Percentiles rank a stretch among this genome's conserved stretches.
These are phyloP conservation scores for Etheostoma cragini DNA, from an alignment of 2,113 vertebrate species.

Conservation along the genomic window DNA sequence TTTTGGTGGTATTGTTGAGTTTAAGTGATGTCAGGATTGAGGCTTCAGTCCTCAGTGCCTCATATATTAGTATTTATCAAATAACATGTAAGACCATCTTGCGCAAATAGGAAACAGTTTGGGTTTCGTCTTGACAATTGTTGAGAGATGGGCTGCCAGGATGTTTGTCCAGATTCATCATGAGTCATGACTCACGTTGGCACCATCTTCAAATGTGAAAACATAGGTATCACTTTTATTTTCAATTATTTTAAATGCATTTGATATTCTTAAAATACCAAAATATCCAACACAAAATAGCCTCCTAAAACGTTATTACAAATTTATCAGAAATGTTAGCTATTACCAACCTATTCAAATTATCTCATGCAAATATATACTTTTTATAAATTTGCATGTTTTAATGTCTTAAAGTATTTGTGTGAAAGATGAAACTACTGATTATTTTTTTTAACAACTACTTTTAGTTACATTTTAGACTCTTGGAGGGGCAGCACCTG, in stretches of 20 bases:
- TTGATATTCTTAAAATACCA: conserved; percentile 14
- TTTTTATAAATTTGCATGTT: conserved; percentile 43
- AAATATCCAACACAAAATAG: conserved; percentile 37
- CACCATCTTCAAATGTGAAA: conserved; percentile 52
- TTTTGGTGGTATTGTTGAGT: conserved; percentile 13
- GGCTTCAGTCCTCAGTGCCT: conserved; percentile 23
- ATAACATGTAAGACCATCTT: conserved; percentile 5
- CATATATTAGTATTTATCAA: conserved; percentile 42
- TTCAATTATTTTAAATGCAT: conserved; percentile 17
- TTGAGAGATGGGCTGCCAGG: conserved; percentile 10
- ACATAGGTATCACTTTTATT: conserved; percentile 32
- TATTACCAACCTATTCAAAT: conserved; percentile 19
- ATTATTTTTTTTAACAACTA: conserved; percentile 31
- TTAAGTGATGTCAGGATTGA: conserved; percentile 18
- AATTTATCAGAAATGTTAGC: conserved; percentile 41
- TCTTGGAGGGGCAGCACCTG: conserved; percentile 17
- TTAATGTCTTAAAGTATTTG: conserved; percentile 46
- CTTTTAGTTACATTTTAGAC: conserved; percentile 21
- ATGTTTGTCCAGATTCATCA: conserved; percentile 6
- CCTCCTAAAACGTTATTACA: conserved; percentile 16
- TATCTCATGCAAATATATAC: conserved; percentile 44
- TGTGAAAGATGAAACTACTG: conserved; percentile 78
- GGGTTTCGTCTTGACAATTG: background rate
- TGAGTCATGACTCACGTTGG: conserved; percentile 10
- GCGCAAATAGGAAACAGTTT: conserved; percentile 8